Conservation (phyloP, 2,113 vertebrate species). For the Cisticola juncidis region DNA sequence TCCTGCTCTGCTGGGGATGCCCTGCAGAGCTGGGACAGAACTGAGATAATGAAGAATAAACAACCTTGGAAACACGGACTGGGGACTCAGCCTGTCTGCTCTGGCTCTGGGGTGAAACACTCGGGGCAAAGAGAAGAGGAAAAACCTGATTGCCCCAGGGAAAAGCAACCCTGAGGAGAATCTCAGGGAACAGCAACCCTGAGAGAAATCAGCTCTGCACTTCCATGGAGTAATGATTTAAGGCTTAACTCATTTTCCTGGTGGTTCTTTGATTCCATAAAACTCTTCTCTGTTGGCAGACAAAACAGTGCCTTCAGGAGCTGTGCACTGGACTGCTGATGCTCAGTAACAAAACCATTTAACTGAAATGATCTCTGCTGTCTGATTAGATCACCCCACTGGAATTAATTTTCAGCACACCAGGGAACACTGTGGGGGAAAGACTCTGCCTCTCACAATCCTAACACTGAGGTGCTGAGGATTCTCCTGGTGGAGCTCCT, state of each 20-base stretch:
- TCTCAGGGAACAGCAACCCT: too few species aligned
- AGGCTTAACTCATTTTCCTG: constrained; percentile 62
- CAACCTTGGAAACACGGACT: too few species aligned
- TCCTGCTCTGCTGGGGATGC: too few species aligned
- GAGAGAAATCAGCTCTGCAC: constrained; percentile 59
- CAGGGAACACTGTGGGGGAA: not conserved
- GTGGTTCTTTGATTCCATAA: constrained; percentile 65
- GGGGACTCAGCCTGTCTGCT: too few species aligned
- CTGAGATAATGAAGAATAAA: too few species aligned
- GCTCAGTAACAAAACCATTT: not conserved
- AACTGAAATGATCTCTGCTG: not conserved
- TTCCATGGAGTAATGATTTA: constrained; percentile 64
- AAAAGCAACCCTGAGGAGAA: too few species aligned
- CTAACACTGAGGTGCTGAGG: not conserved
- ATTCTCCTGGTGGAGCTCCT: not conserved
- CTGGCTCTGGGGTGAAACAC: too few species aligned
- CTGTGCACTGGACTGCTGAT: constrained; percentile 40
- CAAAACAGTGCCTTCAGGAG: constrained; percentile 36
- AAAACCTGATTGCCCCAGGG: too few species aligned
- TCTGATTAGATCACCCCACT: not conserved
- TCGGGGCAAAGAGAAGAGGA: too few species aligned
- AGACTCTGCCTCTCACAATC: not conserved
- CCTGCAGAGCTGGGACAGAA: too few species aligned
- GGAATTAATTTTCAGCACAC: not conserved
- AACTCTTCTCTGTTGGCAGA: constrained; percentile 45